These are phyloP conservation scores for Hemibagrus wyckioides DNA, from an alignment of 2,113 vertebrate genomes.

Conservation along the genomic window DNA sequence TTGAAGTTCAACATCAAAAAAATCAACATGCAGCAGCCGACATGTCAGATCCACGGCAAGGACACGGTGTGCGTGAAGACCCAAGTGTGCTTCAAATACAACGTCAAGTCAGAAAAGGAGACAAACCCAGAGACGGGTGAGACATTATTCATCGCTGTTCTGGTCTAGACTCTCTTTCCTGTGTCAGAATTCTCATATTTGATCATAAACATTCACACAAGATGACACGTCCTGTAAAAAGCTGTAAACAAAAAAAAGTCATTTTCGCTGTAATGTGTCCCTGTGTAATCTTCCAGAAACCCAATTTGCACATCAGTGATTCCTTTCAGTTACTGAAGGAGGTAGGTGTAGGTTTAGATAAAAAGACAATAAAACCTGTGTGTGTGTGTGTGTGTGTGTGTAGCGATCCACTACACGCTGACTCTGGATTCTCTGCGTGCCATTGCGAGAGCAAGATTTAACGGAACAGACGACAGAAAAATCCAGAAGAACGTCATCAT, in stretches of 20 bases:
- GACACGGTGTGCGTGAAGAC: conserved; percentile 81
- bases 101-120: conserved; percentile 80
- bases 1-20: conserved; percentile 85
- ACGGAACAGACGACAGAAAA: conserved; percentile 56
- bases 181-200: background rate
- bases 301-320: background rate
- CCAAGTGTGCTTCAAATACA: conserved; percentile 81
- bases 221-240: background rate
- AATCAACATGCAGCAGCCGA: conserved; percentile 90
- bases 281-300: background rate
- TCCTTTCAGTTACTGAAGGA: background rate
- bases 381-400: conserved; percentile 19
- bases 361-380: background rate
- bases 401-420: conserved; percentile 69
- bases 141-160: conserved; percentile 16
- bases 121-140: conserved; percentile 70
- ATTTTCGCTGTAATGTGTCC: background rate
- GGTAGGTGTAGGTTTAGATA: background rate
- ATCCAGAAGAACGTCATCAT: conserved; percentile 55
- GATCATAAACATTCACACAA: background rate
- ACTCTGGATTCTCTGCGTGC: conserved; percentile 70
- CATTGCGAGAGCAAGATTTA: conserved; percentile 69
- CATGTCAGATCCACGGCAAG: conserved; percentile 74
- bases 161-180: background rate
- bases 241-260: background rate